phyloP scores from a whole-genome alignment of 2,888 invertebrate species.

The Pheosia tremula region DNA sequence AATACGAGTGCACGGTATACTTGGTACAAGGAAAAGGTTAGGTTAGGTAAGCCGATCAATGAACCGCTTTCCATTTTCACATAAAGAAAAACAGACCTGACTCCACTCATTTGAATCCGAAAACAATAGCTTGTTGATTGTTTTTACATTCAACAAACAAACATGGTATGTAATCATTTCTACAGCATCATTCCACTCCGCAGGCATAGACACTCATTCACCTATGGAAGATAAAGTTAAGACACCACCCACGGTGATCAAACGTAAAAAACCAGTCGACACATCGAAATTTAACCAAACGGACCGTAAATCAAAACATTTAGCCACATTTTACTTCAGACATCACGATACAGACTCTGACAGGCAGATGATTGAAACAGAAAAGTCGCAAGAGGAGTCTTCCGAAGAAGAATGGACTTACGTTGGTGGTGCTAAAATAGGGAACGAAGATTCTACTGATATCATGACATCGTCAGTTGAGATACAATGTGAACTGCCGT shows the following conservation, averaged over 20 bases:
- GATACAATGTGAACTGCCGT: constrained; percentile 74
- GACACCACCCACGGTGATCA: constrained; percentile 77
- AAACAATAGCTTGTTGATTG: constrained; percentile 54
- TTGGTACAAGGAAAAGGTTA: too few species aligned
- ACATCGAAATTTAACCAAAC: constrained; percentile 88
- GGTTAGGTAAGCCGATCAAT: constrained; percentile 13
- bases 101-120: constrained; percentile 49
- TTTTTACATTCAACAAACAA: constrained; percentile 30
- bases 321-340: constrained; percentile 93
- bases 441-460: constrained; percentile 76
- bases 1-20: too few species aligned
- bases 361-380: constrained; percentile 84
- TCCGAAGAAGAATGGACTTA: constrained; percentile 88
- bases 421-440: constrained; percentile 76
- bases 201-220: constrained; percentile 63
- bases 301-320: constrained; percentile 91
- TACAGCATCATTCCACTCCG: constrained; percentile 37
- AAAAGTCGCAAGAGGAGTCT: constrained; percentile 77
- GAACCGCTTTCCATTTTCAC: constrained; percentile 49
- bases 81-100: constrained; percentile 32
- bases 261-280: constrained; percentile 82
- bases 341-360: constrained; percentile 95
- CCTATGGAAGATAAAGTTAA: constrained; percentile 58
- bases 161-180: constrained; percentile 15
- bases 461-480: constrained; percentile 81